Base-by-base conservation (phyloP, 2,888 invertebrate genomes). In the Bedellia somnulentella region DNA sequence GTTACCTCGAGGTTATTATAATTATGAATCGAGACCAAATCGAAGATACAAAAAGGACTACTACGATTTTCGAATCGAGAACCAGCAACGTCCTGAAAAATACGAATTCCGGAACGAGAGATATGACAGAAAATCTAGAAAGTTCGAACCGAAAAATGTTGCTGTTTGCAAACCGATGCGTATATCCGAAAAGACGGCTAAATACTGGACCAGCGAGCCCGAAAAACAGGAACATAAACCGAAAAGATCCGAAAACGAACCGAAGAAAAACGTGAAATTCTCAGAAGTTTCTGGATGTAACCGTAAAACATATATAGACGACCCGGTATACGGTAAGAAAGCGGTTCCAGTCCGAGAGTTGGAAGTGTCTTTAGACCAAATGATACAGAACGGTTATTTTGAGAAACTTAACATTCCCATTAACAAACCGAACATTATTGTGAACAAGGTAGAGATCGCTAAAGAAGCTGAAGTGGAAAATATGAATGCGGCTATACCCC, bases 331-430 rank as follows among this genome's bases (percentile, higher is more conserved):
- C 30, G 71, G 73, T 0, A 44, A 62, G 8, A 73, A 71, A 45
- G 56, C 71, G 2, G 71, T 76, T 0, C 73, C 75, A 1, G 76
- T 77, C 0, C 47, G 77, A 24, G 77, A 77, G 35, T 34, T 77
- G 24, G 77, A 77, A 37, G 77, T 77, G 0, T 76, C 76, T 0
- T 46, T 77, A 21, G 75, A 73, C 38, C 77, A 77, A 36, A 76
- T 77, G 64, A 75, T 73, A 38, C 71, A 76, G 33, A 76, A 75
- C 30, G 75, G 73, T 9, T 75, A 75, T 44, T 71, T 77, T 32
- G 75, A 73, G 44, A 76, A 70, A 43, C 70, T 71, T 27, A 75
- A 73, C 30, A 71, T 73, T 30, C 71, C 66, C 18, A 73, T 70
- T 47, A 47, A 54, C 25, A 46, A 49, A 38, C 59, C 63, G 17